Evolutionary conservation across 37 sponge, comb jelly and placozoan species (phyloP).

Genomic region (Geodia barretti): DNA sequence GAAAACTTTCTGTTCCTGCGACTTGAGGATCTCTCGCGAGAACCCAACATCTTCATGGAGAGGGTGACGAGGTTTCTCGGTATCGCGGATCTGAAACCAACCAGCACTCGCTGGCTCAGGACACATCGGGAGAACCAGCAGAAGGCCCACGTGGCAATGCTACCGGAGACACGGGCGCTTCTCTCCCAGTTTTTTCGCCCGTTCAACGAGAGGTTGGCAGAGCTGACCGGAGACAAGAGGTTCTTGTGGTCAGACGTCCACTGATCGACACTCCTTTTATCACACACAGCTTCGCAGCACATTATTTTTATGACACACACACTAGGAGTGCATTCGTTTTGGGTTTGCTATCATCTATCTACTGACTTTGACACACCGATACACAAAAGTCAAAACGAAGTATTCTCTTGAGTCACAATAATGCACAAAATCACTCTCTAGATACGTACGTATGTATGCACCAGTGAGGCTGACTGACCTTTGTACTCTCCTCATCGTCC

Average conservation of each 20-base stretch:
- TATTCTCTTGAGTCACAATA: no score
- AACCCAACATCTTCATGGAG: neutral
- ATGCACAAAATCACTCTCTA: no score
- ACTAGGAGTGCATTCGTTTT: no score
- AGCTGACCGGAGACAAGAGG: constrained; percentile 23
- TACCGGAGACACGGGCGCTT: neutral
- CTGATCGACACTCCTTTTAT: no score
- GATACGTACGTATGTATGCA: no score
- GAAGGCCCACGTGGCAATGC: constrained; percentile 9
- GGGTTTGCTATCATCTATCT: no score
- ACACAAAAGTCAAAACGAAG: no score
- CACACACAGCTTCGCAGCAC: no score
- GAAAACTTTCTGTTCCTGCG: constrained; percentile 41
- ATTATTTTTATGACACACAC: no score
- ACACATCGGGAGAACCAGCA: neutral
- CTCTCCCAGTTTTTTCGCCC: constrained; percentile 35
- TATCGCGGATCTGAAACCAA: constrained; percentile 2
- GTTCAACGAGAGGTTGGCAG: constrained; percentile 33
- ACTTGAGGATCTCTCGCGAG: constrained; percentile 26
- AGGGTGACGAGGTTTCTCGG: constrained; percentile 30
- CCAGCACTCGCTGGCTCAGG: neutral
- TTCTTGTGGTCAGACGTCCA: no score
- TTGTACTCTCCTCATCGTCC: neutral
- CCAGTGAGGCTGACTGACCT: no score
- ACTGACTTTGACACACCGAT: no score